Conservation (phyloP, 2,888 invertebrate species). For the Pterostichus niger region DNA sequence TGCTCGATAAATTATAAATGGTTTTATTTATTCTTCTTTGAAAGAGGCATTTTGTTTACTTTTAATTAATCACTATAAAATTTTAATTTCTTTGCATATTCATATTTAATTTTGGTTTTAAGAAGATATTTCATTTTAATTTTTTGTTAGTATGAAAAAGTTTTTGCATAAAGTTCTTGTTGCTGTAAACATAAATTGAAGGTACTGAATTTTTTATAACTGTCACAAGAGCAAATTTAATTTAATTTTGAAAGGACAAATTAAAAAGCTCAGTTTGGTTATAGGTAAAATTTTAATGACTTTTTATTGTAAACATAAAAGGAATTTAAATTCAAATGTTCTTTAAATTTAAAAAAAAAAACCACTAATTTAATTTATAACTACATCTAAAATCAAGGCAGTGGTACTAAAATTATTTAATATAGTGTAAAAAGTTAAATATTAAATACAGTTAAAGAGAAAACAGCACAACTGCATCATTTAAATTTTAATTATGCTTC, state of each 20-base stretch:
- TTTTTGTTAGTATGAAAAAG: neutral
- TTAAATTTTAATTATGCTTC: no score
- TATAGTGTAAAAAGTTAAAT: no score
- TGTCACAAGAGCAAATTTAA: conserved; percentile 15
- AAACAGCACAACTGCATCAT: no score
- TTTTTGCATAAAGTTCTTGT: neutral
- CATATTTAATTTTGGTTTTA: conserved; percentile 1
- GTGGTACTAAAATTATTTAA: no score
- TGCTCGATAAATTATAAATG: no score
- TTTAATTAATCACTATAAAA: conserved; percentile 9
- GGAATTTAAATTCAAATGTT: neutral
- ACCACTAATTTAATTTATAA: no score
- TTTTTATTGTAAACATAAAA: neutral
- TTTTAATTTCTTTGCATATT: neutral
- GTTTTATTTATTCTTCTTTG: no score
- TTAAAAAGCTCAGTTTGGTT: neutral
- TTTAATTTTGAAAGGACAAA: conserved; percentile 22
- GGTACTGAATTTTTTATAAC: conserved; percentile 13
- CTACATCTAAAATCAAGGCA: no score
- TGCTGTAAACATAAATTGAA: conserved; percentile 34
- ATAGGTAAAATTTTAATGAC: conserved; percentile 12
- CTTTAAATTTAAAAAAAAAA: no score
- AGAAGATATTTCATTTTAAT: conserved; percentile 6
- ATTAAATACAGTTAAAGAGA: no score
- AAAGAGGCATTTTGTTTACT: neutral